Conservation (phyloP, 2,888 invertebrate genomes). For the Agrotis puta region DNA sequence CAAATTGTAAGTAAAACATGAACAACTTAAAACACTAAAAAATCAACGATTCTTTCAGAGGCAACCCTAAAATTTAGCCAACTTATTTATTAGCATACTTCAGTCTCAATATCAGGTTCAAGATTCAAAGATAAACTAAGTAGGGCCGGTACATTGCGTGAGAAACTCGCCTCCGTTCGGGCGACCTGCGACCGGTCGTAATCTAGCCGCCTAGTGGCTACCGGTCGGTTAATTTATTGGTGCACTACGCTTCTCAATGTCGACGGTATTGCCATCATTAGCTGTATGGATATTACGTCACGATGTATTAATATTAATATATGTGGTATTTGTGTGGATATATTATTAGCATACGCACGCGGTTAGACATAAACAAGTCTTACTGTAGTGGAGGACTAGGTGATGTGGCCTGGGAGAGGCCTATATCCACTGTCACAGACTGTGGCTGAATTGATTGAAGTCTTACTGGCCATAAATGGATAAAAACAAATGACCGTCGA, state of each 20-base stretch:
- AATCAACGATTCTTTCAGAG: not conserved
- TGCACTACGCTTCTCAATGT: constrained; percentile 45
- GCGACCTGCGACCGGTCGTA: constrained; percentile 51
- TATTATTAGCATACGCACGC: not conserved
- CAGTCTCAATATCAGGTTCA: constrained; percentile 41
- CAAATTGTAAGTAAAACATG: too few species aligned
- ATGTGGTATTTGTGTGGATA: constrained; percentile 2
- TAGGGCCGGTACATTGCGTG: constrained; percentile 50
- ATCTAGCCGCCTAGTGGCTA: constrained; percentile 31
- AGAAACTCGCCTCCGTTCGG: constrained; percentile 34
- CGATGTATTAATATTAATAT: constrained; percentile 25
- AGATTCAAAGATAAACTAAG: constrained; percentile 55
- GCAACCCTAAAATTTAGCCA: constrained; percentile 26
- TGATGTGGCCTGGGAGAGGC: too few species aligned
- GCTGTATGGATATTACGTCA: constrained; percentile 29
- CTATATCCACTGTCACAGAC: too few species aligned
- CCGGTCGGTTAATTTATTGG: constrained; percentile 47
- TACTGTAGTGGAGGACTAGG: too few species aligned
- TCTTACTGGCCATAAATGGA: too few species aligned
- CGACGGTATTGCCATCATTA: constrained; percentile 45
- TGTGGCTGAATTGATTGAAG: too few species aligned
- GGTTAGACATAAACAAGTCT: too few species aligned
- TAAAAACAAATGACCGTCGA: not conserved
- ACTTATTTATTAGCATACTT: constrained; percentile 48
- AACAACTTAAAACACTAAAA: not conserved